phyloP scores from a whole-genome alignment of 2,888 invertebrate genomes.

The Campoletis raptor region DNA sequence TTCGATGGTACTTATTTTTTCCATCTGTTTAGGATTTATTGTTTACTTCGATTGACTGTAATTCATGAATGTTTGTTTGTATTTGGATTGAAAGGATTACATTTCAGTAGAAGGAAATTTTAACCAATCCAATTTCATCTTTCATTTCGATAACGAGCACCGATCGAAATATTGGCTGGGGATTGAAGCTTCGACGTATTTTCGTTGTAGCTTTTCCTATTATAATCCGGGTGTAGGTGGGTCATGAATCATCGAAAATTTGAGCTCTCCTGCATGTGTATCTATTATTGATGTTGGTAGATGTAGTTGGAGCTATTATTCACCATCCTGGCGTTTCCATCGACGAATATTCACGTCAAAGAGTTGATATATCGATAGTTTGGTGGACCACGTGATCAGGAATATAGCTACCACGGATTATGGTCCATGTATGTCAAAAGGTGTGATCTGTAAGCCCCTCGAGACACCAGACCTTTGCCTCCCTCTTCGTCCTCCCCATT shows the following conservation, averaged over 20 bases:
- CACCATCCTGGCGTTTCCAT: slow-evolving; percentile 48
- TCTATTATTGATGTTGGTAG: slow-evolving; percentile 44
- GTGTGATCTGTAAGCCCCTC: slow-evolving; percentile 65
- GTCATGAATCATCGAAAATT: slow-evolving; percentile 49
- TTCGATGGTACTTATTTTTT: not conserved
- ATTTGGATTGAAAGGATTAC: not conserved
- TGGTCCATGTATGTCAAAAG: slow-evolving; percentile 54
- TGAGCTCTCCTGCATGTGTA: slow-evolving; percentile 12
- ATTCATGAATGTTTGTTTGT: slow-evolving; percentile 1
- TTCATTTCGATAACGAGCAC: not conserved
- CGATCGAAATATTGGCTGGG: slow-evolving; percentile 8
- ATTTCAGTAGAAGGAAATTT: slow-evolving; percentile 27
- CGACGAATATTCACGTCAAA: slow-evolving; percentile 65
- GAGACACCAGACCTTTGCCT: slow-evolving; percentile 49
- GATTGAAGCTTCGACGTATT: slow-evolving; percentile 14
- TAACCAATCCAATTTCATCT: slow-evolving; percentile 34
- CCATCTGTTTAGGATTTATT: not conserved
- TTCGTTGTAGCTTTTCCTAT: slow-evolving; percentile 18
- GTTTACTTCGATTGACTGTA: not conserved
- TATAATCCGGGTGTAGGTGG: slow-evolving; percentile 20
- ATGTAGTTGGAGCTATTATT: slow-evolving; percentile 57
- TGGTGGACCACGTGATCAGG: slow-evolving; percentile 41
- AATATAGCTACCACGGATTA: slow-evolving; percentile 21
- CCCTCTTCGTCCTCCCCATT: slow-evolving; percentile 44
- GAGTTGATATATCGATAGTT: slow-evolving; percentile 63